phyloP scores from a whole-genome alignment of 2,113 vertebrate species.

The Grallaria varia region DNA sequence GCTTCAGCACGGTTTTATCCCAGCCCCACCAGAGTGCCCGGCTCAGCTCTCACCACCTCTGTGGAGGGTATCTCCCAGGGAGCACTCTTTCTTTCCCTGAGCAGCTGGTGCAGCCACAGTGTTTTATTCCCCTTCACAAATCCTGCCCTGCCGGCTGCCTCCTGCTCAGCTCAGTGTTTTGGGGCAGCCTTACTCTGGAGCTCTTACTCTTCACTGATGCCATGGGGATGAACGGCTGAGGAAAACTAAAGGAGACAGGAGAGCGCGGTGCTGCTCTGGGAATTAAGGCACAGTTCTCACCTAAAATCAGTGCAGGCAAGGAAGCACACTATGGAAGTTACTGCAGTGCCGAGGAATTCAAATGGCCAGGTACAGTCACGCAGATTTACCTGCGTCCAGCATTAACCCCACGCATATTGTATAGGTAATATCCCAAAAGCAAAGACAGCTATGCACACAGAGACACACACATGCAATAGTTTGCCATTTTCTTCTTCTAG shows the following conservation, averaged over 20 bases:
- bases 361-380: neutral
- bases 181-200: neutral
- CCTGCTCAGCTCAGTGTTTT: neutral
- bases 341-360: rapidly evolving
- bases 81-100: neutral
- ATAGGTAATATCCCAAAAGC: neutral
- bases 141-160: neutral
- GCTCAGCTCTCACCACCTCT: neutral
- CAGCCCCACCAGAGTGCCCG: neutral
- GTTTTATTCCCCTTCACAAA: neutral
- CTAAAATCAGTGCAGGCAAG: neutral
- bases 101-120: neutral
- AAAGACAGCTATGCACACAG: neutral
- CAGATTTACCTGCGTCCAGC: neutral
- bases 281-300: neutral
- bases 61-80: neutral
- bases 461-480: neutral
- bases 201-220: neutral
- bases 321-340: neutral
- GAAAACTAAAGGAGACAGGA: neutral
- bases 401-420: neutral
- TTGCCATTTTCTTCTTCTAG: neutral
- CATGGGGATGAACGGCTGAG: neutral
- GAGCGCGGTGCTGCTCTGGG: neutral
- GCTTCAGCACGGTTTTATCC: neutral